Evolutionary conservation across 2,113 vertebrate species (phyloP), one percentile per base, ranked within the genome.

Genomic region (Salvator merianae): DNA sequence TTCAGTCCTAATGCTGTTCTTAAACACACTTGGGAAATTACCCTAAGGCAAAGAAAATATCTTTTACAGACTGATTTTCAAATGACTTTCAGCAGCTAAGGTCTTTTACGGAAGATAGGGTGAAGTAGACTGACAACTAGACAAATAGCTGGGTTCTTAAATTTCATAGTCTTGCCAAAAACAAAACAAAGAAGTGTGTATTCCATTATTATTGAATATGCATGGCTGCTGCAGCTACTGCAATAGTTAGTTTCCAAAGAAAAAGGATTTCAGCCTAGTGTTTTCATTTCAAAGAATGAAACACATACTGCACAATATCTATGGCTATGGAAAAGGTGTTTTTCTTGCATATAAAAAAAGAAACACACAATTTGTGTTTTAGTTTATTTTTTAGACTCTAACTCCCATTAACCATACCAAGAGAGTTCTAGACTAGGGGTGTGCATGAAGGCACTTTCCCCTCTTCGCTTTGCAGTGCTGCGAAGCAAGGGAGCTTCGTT

Each of bases 1-100:
- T 87, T 88, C 65, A 81, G 47, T 59, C 10, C 34, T 30, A 4
- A 3, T 62, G 36, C 47, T 65, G 77, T 90, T 92, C 88, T 73
- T 63, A 82, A 87, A 74, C 2, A 40, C 1, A 0, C 75, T 40
- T 68, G 34, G 62, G 63, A 22, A 76, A n/a, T 34, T 43, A 69
- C 43, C 69, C 66, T 71, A 62, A 59, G n/a, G 62, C 72, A 53
- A 50, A 83, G 26, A 43, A 53, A 53, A 53, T 53, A 14, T 77
- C 32, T 34, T 32, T 24, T 77, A 71, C 26, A 53, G 73, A 32
- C 62, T 76, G 73, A 55, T 70, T 40, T 24, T 24, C 22, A 77
- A 47, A 59, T 70, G 50, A 43, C 5, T 69, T 68, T n/a, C 20
- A 77, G 32, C 55, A 28, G 47, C 34, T 14, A 69, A 84, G 32